These are phyloP conservation scores for Vanessa atalanta DNA, from an alignment of 1,140 invertebrate species.

Conservation along the genomic window DNA sequence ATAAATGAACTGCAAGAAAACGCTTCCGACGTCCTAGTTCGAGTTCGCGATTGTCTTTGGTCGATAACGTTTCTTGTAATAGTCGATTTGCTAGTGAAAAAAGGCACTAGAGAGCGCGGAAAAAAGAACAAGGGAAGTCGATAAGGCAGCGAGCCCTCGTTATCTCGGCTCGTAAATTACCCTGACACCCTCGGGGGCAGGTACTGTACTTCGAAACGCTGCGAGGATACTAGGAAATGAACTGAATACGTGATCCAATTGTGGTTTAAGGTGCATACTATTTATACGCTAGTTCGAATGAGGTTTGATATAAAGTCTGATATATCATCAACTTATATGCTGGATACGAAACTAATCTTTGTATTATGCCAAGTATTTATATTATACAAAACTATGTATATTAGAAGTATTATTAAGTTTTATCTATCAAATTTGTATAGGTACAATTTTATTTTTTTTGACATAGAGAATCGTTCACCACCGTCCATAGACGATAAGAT, in stretches of 20 bases:
- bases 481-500: too few species aligned
- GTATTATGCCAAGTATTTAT: not conserved
- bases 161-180: slow-evolving; percentile 79
- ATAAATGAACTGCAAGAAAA: slow-evolving; percentile 39
- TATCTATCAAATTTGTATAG: too few species aligned
- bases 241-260: slow-evolving; percentile 78
- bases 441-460: too few species aligned
- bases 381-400: not conserved
- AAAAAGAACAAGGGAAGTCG: slow-evolving; percentile 70
- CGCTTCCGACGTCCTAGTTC: slow-evolving; percentile 39
- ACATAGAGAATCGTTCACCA: too few species aligned
- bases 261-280: slow-evolving; percentile 74
- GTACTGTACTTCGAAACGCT: slow-evolving; percentile 65
- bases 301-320: slow-evolving; percentile 6
- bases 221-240: slow-evolving; percentile 70
- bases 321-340: not conserved
- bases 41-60: slow-evolving; percentile 54
- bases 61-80: slow-evolving; percentile 66
- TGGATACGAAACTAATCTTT: not conserved
- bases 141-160: slow-evolving; percentile 76
- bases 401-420: too few species aligned
- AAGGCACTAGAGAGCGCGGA: slow-evolving; percentile 62
- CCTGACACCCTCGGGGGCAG: slow-evolving; percentile 69
- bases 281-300: slow-evolving; percentile 52
- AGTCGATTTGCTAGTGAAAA: slow-evolving; percentile 73